These are phyloP conservation scores for Chaenogobius annularis DNA, from an alignment of 2,113 vertebrate species.

Conservation along the genomic window DNA sequence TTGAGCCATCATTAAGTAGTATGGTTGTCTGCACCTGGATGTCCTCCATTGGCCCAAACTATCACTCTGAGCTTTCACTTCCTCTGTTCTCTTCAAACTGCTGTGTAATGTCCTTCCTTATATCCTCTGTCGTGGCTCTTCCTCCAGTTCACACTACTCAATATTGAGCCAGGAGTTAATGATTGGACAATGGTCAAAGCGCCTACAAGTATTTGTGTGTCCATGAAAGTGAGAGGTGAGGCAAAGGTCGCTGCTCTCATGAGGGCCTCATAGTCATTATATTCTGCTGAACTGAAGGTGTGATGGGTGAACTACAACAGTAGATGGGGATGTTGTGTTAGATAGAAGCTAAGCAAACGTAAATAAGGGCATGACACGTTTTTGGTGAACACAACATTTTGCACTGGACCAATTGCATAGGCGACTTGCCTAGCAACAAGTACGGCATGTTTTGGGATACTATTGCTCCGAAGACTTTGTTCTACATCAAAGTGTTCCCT, in stretches of 20 bases:
- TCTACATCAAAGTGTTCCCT: not conserved
- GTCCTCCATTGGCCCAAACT: conserved; percentile 46
- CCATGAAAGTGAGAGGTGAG: conserved; percentile 31
- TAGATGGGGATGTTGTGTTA: conserved; percentile 31
- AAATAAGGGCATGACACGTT: not conserved
- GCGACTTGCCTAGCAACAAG: no score
- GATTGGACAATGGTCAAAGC: conserved; percentile 51
- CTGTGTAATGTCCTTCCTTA: conserved; percentile 43
- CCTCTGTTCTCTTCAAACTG: conserved; percentile 27
- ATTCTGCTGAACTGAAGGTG: conserved; percentile 18
- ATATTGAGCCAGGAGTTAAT: conserved; percentile 51
- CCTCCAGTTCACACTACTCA: conserved; percentile 2
- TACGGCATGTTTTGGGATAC: no score
- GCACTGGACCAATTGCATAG: not conserved
- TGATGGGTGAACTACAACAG: conserved; percentile 1
- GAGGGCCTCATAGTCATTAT: conserved; percentile 21
- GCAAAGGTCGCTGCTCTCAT: conserved; percentile 59
- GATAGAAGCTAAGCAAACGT: not conserved
- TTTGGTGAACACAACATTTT: not conserved
- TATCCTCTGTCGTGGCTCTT: not conserved
- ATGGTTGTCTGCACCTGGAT: conserved; percentile 33
- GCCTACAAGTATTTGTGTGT: conserved; percentile 46
- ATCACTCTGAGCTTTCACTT: conserved; percentile 23
- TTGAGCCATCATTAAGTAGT: conserved; percentile 71
- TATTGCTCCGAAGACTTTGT: no score